Evolutionary conservation across 2,113 vertebrate genomes (phyloP), one percentile per base, ranked within the genome.

Genomic region (Rafetus swinhoei): DNA sequence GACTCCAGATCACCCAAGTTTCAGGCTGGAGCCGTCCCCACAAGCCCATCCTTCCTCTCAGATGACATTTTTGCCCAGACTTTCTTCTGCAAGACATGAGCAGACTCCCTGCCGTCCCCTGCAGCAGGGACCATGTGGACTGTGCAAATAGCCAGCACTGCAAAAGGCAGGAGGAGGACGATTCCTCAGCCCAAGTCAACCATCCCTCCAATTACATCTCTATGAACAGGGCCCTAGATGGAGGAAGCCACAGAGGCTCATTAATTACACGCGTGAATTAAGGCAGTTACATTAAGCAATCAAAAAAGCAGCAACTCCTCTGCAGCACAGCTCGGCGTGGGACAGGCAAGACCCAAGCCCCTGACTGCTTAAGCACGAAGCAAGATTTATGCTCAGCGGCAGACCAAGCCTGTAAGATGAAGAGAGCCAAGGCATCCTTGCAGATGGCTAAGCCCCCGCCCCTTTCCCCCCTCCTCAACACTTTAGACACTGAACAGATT

Each of bases 101-200:
- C 5, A 55, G 39, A 35, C 54, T 18, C 32, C 24, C 39, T 45
- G 5, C 22, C 22, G 4, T 54, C 14, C 2, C 39, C 39, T 12
- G 22, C 74, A 27, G 22, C 74, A 50, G 74, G 74, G 4, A 11
- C 74, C 35, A 50, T 19, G 11, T 19, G 81, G 35, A 15, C 81
- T 27, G 79, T 13, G 21, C 10, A 13, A 27, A 0, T 0, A 32
- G 1, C 65, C 1, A 2, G 12, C 65, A 35, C 65, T 3, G 2
- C 18, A 72, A 39, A 50, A 50, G n/a, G 14, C 56, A 19, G 60
- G 59, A 69, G 12, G 25, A 19, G 22, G 62, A 25, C 0, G 4
- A 50, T 69, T 53, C 53, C 29, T 32, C 27, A 87, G 25, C 55
- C 81, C 12, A 55, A 52, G 52, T 45, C 9, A 50, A 18, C 59